Percentiles rank a stretch among this genome's conserved stretches.
phyloP scores from a whole-genome alignment of 30 jellyfish, hydroid and myxozoan species.

The Haliclystus octoradiatus region DNA sequence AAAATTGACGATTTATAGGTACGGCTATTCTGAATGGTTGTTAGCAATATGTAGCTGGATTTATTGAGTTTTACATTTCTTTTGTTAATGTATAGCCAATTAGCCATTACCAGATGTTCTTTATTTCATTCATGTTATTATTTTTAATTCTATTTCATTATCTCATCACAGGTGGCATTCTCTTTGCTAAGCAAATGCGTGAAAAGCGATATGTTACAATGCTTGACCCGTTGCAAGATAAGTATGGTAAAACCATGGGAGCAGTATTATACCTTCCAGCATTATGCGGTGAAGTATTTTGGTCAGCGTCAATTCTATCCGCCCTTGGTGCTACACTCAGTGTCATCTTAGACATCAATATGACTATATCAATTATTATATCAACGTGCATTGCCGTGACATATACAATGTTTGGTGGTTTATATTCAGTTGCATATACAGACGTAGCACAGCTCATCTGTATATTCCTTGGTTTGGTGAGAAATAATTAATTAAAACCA shows the following conservation, averaged over 20 bases:
- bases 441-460: conserved; percentile 58
- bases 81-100: too few relatives aligned
- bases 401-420: conserved; percentile 65
- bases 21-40: too few relatives aligned
- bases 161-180: conserved; percentile 41
- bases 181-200: conserved; percentile 63
- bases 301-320: conserved; percentile 58
- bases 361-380: conserved; percentile 36
- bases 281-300: conserved; percentile 62
- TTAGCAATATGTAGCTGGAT: too few relatives aligned
- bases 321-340: conserved; percentile 73
- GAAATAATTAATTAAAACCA: too few relatives aligned
- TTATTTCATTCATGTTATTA: too few relatives aligned
- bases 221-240: conserved; percentile 75
- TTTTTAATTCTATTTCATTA: too few relatives aligned
- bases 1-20: too few relatives aligned
- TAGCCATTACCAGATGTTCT: too few relatives aligned
- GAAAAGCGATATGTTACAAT: conserved; percentile 33
- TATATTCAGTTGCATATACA: conserved; percentile 66
- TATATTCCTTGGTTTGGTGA: conserved; percentile 49
- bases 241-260: conserved; percentile 68
- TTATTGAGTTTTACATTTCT: too few relatives aligned
- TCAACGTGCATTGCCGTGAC: conserved; percentile 66
- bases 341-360: conserved; percentile 48
- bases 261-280: conserved; percentile 68